Percentiles rank a stretch among this genome's conserved stretches.
Conservation (phyloP, 2,888 invertebrate genomes). For the Drosophila anomelani region DNA sequence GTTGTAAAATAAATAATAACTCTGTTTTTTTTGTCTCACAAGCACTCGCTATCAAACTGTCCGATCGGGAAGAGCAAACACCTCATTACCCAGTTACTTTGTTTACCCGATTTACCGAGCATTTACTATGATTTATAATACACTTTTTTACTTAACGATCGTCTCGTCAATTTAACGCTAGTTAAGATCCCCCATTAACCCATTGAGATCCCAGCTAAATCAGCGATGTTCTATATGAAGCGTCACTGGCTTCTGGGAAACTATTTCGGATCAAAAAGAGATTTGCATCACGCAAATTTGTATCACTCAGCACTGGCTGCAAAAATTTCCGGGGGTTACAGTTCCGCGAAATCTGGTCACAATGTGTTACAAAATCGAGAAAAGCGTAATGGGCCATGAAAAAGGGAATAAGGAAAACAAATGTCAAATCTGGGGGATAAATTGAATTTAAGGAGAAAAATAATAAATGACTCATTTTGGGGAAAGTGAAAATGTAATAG, state of each 20-base stretch:
- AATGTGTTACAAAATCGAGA: constrained; percentile 66
- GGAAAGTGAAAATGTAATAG: constrained; percentile 9
- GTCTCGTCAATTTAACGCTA: constrained; percentile 13
- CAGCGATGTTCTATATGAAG: constrained; percentile 4
- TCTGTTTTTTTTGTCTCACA: constrained; percentile 2
- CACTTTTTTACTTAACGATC: constrained; percentile 16
- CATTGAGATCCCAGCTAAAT: constrained; percentile 18
- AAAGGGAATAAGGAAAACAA: constrained; percentile 24
- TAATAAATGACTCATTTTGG: constrained; percentile 34
- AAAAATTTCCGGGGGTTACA: constrained; percentile 31
- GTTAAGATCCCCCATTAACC: constrained; percentile 29
- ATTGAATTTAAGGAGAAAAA: not conserved
- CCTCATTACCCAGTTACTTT: constrained; percentile 37
- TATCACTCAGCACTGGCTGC: constrained; percentile 40
- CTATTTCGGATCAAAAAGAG: constrained; percentile 16
- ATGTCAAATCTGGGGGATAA: constrained; percentile 43
- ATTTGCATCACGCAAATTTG: not conserved
- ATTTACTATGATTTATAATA: constrained; percentile 19
- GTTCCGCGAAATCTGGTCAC: constrained; percentile 69
- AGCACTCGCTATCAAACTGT: constrained; percentile 21
- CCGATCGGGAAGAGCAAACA: constrained; percentile 34
- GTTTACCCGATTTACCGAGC: constrained; percentile 10
- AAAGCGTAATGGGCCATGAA: constrained; percentile 47
- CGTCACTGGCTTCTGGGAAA: constrained; percentile 15
- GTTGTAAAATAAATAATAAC: constrained; percentile 20